phyloP scores from a whole-genome alignment of 1,140 invertebrate genomes.

The Eurytemora carolleeae region DNA sequence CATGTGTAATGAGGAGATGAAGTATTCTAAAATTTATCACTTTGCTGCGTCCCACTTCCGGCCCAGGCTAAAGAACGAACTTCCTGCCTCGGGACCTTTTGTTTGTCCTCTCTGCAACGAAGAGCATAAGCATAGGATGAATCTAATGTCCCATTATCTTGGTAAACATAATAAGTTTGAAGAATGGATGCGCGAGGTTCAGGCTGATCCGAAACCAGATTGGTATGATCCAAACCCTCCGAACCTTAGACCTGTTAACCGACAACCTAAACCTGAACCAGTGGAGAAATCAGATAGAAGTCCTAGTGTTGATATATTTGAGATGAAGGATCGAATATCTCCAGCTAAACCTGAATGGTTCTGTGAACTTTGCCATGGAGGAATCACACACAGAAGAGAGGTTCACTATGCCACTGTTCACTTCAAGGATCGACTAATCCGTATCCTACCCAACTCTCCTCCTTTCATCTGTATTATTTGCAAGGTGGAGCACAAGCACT shows the following conservation, averaged over 20 bases:
- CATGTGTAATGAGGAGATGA: neutral
- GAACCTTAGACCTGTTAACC: too few species aligned
- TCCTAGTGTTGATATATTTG: too few species aligned
- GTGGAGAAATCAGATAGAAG: too few species aligned
- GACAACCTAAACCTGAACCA: too few species aligned
- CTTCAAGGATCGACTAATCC: slow-evolving; percentile 5
- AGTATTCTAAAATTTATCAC: slow-evolving; percentile 5
- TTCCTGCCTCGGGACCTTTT: slow-evolving; percentile 1
- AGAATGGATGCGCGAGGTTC: neutral
- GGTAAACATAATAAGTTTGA: slow-evolving; percentile 6
- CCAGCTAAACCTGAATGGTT: neutral
- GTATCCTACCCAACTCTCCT: neutral
- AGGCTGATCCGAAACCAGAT: neutral
- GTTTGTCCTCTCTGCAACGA: slow-evolving; percentile 4
- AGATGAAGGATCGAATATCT: too few species aligned
- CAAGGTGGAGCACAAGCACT: slow-evolving; percentile 4
- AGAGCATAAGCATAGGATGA: slow-evolving; percentile 7
- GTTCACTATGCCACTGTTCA: slow-evolving; percentile 7
- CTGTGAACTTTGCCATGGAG: neutral
- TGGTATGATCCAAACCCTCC: neutral
- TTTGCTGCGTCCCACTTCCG: slow-evolving; percentile 8
- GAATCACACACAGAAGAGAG: neutral
- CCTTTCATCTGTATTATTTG: slow-evolving; percentile 4
- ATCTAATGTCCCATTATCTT: slow-evolving; percentile 8
- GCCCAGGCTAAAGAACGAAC: neutral